Evolutionary conservation across 2,797 vertebrate genomes (phyloP).

Genomic region (Poliocrania exsul): DNA sequence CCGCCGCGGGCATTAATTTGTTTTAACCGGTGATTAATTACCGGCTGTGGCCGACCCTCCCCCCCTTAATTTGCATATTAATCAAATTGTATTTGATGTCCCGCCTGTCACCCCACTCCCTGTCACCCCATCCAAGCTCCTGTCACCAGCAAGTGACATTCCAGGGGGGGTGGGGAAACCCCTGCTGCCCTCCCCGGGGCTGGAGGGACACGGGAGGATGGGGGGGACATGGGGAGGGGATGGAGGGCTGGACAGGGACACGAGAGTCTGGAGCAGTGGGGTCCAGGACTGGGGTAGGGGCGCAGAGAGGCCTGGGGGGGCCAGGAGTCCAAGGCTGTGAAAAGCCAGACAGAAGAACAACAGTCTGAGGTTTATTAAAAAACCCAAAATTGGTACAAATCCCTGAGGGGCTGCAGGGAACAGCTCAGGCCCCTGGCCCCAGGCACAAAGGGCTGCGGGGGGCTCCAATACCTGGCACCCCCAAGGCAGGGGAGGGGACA

Average conservation of each 20-base stretch:
- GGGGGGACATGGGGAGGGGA: background rate
- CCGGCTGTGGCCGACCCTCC: slow-evolving; percentile 78
- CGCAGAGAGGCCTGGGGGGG: background rate
- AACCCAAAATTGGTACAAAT: background rate
- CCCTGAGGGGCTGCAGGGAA: background rate
- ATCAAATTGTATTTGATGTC: slow-evolving; percentile 25
- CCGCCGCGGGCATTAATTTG: slow-evolving; percentile 14
- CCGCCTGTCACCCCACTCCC: background rate
- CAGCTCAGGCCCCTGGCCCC: background rate
- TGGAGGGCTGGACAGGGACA: background rate
- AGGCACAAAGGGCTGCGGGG: background rate
- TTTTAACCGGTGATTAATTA: slow-evolving; percentile 23
- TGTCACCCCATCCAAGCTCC: background rate
- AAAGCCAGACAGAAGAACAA: background rate
- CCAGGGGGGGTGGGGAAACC: background rate
- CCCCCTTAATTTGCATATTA: slow-evolving; percentile 48
- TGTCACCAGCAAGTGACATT: background rate
- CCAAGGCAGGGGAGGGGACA: background rate
- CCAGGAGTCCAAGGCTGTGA: rapidly evolving
- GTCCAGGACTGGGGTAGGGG: rapidly evolving
- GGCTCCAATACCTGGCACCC: background rate
- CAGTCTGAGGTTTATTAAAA: background rate
- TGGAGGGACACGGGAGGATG: background rate
- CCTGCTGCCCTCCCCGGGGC: background rate
- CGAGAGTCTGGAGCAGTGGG: background rate